phyloP scores from a whole-genome alignment of 2,113 vertebrate genomes.

The Tinamus guttatus region DNA sequence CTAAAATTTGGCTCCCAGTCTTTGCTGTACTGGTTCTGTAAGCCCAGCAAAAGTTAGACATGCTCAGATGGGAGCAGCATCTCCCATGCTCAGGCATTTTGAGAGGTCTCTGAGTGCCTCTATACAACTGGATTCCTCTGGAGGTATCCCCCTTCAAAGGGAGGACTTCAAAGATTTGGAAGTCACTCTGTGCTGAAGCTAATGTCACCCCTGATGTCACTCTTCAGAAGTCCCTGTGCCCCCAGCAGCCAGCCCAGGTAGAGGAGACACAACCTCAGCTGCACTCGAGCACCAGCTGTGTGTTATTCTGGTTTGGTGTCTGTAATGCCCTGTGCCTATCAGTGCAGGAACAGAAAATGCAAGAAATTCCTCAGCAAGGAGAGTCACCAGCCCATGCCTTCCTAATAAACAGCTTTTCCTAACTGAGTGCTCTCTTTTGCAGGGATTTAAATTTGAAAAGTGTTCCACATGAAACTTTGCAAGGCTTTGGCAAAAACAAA shows the following conservation, averaged over 20 bases:
- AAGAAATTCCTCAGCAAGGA: neutral
- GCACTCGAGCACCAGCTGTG: neutral
- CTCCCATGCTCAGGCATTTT: neutral
- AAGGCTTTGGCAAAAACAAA: conserved; percentile 27
- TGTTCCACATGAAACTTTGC: conserved; percentile 22
- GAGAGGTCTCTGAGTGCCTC: neutral
- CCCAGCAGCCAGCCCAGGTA: neutral
- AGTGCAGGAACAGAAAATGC: neutral
- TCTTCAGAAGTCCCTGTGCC: neutral
- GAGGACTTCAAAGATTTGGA: neutral
- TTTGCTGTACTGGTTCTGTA: neutral
- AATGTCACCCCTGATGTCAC: neutral
- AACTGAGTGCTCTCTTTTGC: neutral
- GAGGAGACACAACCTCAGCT: neutral
- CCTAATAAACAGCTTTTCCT: neutral
- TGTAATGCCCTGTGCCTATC: neutral
- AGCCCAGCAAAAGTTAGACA: neutral
- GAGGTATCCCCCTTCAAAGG: neutral
- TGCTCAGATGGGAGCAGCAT: neutral
- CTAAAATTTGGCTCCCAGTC: neutral
- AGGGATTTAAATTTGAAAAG: neutral
- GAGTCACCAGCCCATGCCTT: conserved; percentile 18
- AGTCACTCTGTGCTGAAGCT: neutral
- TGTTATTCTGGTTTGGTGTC: neutral
- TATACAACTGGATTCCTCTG: neutral